A percentile compares a stretch with the other conserved stretches of the same genome.
phyloP scores from a whole-genome alignment of 2,797 vertebrate genomes.

The Danio choprae region DNA sequence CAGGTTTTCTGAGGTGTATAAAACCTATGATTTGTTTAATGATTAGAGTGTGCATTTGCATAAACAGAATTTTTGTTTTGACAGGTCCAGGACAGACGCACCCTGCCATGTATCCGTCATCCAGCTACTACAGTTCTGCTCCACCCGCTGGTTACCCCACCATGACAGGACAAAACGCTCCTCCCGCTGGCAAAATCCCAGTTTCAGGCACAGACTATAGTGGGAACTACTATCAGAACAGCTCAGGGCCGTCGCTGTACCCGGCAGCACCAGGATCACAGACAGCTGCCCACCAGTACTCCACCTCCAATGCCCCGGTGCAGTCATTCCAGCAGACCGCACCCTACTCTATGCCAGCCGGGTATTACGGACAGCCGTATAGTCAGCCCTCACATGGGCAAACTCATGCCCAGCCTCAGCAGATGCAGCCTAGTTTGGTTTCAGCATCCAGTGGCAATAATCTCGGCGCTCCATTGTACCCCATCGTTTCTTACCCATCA shows the following conservation, averaged over 20 bases:
- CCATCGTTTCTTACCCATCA: constrained; percentile 83
- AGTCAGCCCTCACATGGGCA: constrained; percentile 78
- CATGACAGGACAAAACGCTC: constrained; percentile 78
- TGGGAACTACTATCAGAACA: constrained; percentile 82
- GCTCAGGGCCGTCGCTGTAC: constrained; percentile 71
- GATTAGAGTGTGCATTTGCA: neutral
- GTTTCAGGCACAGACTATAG: constrained; percentile 78
- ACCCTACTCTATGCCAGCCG: constrained; percentile 70
- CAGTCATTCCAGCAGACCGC: constrained; percentile 76
- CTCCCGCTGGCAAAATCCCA: constrained; percentile 83
- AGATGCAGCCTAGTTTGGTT: constrained; percentile 77
- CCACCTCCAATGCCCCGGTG: constrained; percentile 65
- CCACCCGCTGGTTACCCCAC: constrained; percentile 77
- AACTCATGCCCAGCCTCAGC: constrained; percentile 79
- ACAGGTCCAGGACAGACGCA: constrained; percentile 85
- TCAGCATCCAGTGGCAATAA: constrained; percentile 64
- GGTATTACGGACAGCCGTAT: constrained; percentile 78
- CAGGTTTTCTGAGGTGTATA: neutral
- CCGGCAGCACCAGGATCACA: constrained; percentile 69
- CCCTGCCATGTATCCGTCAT: constrained; percentile 76
- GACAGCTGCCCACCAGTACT: constrained; percentile 72
- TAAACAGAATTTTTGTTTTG: constrained; percentile 43
- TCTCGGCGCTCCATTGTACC: constrained; percentile 74
- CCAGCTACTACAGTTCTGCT: constrained; percentile 78
- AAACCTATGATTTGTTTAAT: neutral